Conservation (phyloP, 1,140 invertebrate species). For the Eumeta japonica region DNA sequence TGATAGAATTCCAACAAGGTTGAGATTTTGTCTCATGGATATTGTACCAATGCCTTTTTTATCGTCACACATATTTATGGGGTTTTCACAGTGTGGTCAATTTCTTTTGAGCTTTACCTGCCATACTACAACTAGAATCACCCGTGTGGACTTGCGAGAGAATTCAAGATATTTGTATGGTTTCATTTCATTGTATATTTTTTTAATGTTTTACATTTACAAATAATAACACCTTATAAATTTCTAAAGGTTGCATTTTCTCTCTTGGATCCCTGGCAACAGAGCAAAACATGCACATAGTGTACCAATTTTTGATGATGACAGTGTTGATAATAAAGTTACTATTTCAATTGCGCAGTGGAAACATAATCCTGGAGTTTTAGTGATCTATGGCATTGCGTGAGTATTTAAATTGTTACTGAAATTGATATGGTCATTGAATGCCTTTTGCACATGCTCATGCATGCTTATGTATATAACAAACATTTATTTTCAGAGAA, state of each 20-base stretch:
- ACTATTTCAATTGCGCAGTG: slow-evolving; percentile 62
- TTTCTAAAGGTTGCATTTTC: slow-evolving; percentile 52
- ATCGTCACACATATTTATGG: slow-evolving; percentile 83
- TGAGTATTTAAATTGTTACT: slow-evolving; percentile 31
- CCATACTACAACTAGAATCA: slow-evolving; percentile 27
- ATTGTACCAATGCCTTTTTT: slow-evolving; percentile 51
- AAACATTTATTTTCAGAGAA: slow-evolving; percentile 34
- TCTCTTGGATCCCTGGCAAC: slow-evolving; percentile 50
- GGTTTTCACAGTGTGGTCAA: slow-evolving; percentile 88
- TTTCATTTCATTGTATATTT: not conserved
- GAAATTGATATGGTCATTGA: no score
- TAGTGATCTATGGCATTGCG: slow-evolving; percentile 60
- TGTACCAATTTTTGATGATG: slow-evolving; percentile 60
- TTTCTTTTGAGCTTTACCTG: slow-evolving; percentile 83
- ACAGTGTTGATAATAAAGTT: slow-evolving; percentile 59
- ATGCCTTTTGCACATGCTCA: no score
- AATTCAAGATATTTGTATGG: slow-evolving; percentile 46
- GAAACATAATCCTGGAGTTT: slow-evolving; percentile 58
- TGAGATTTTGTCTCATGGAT: slow-evolving; percentile 62
- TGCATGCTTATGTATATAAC: slow-evolving; percentile 5
- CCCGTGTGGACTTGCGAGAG: slow-evolving; percentile 35
- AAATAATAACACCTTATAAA: slow-evolving; percentile 9
- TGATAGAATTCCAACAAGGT: slow-evolving; percentile 62
- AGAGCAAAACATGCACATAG: slow-evolving; percentile 42
- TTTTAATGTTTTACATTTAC: not conserved